A percentile compares a stretch with the other conserved stretches of the same genome.
These are phyloP conservation scores for Mus caroli DNA, from an alignment of 2,797 vertebrate genomes.

Conservation along the genomic window DNA sequence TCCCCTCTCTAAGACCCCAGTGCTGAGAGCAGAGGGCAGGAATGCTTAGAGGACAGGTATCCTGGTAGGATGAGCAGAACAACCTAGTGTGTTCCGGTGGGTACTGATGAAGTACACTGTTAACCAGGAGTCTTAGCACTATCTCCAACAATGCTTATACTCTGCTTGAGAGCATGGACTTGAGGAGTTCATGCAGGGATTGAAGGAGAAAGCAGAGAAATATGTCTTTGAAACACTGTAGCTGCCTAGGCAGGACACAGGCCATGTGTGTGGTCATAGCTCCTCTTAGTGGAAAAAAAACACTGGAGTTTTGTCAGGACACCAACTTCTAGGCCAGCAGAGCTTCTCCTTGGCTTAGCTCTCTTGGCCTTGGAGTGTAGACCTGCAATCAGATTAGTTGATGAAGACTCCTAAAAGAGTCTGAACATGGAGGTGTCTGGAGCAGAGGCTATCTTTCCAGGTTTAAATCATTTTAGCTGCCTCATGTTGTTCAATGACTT, in stretches of 20 bases:
- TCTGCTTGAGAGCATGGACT: neutral
- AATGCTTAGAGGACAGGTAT: neutral
- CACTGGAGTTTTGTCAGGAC: neutral
- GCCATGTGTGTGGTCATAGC: neutral
- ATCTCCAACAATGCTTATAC: neutral
- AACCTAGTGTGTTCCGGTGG: neutral
- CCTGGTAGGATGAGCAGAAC: neutral
- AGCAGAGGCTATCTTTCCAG: neutral
- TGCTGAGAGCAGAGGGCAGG: neutral
- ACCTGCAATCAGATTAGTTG: conserved; percentile 3
- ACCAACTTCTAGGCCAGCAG: neutral
- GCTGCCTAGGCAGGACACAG: neutral
- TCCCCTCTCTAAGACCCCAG: neutral
- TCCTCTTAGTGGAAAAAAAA: neutral
- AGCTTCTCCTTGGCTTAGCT: neutral
- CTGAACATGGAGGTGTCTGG: neutral
- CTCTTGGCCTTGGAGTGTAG: neutral
- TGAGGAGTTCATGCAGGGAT: neutral
- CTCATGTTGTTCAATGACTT: neutral
- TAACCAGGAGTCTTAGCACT: neutral
- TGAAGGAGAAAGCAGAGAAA: neutral
- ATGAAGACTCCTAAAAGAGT: neutral
- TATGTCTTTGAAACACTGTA: neutral
- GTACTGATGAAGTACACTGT: no score
- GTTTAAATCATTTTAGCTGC: neutral